Conservation (phyloP, 2,113 vertebrate species). For the Amazona guildingii region DNA sequence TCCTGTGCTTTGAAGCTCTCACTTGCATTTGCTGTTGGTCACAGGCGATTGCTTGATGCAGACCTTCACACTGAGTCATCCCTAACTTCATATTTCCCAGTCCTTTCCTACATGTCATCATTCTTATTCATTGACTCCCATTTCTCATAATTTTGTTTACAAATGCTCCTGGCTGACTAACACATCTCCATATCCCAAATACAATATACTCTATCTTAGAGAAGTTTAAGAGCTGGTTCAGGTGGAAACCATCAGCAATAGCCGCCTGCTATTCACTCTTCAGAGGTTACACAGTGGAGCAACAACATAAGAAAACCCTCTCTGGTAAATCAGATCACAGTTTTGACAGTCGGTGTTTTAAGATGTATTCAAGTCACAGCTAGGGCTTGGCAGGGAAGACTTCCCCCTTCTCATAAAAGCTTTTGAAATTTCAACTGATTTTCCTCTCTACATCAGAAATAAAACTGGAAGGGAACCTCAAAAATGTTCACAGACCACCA, state of each 20-base stretch:
- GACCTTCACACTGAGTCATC: neutral
- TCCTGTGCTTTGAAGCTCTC: neutral
- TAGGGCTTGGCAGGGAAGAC: neutral
- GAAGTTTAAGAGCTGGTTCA: neutral
- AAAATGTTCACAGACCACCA: neutral
- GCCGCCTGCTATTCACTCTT: neutral
- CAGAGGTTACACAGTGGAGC: neutral
- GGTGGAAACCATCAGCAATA: conserved; percentile 1
- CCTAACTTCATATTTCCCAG: neutral
- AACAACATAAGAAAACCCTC: conserved; percentile 7
- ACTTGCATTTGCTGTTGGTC: neutral
- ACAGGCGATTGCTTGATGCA: rapidly evolving
- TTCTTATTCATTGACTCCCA: neutral
- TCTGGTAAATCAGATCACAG: conserved; percentile 7
- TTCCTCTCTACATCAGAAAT: neutral
- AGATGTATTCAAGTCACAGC: neutral
- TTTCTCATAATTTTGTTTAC: neutral
- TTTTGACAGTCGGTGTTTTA: conserved; percentile 14
- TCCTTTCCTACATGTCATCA: neutral
- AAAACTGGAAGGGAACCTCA: neutral
- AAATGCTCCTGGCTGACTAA: conserved; percentile 1
- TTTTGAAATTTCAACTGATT: neutral
- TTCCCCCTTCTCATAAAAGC: neutral
- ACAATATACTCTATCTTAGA: neutral
- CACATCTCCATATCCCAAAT: neutral